Evolutionary conservation across 2,113 vertebrate genomes (phyloP).

Genomic region (Ophiodon elongatus): DNA sequence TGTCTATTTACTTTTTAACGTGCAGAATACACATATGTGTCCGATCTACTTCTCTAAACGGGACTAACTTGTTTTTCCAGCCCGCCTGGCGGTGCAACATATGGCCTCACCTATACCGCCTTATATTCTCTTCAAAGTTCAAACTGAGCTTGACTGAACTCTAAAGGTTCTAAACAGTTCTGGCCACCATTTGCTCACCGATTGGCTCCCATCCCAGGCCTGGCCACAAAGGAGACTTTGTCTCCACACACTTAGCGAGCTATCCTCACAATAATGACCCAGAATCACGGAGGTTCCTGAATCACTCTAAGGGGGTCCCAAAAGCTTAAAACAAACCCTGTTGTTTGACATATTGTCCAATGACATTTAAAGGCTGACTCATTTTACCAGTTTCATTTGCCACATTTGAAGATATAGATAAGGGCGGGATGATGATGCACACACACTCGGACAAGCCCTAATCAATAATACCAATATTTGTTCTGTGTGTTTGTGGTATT

Average conservation of each 20-base stretch:
- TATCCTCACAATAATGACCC: too few relatives aligned
- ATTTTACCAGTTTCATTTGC: not conserved
- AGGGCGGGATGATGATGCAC: not conserved
- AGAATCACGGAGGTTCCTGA: not conserved
- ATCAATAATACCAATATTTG: not conserved
- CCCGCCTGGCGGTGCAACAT: not conserved
- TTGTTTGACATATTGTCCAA: not conserved
- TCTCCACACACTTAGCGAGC: not conserved
- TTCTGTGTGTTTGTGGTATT: not conserved
- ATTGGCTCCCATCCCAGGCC: not conserved
- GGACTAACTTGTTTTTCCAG: not conserved
- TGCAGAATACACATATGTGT: not conserved
- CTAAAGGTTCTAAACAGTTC: not conserved
- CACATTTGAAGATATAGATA: not conserved
- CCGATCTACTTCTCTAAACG: not conserved
- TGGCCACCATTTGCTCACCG: not conserved
- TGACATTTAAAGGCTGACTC: not conserved
- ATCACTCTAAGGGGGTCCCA: not conserved
- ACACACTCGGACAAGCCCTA: not conserved
- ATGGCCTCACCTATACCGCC: not conserved
- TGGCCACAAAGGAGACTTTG: not conserved
- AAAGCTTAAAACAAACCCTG: not conserved
- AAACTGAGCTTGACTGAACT: not conserved
- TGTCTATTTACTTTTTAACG: not conserved
- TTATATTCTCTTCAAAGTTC: not conserved